phyloP scores from a whole-genome alignment of 2,888 invertebrate genomes.

The Dynastes hyllus region DNA sequence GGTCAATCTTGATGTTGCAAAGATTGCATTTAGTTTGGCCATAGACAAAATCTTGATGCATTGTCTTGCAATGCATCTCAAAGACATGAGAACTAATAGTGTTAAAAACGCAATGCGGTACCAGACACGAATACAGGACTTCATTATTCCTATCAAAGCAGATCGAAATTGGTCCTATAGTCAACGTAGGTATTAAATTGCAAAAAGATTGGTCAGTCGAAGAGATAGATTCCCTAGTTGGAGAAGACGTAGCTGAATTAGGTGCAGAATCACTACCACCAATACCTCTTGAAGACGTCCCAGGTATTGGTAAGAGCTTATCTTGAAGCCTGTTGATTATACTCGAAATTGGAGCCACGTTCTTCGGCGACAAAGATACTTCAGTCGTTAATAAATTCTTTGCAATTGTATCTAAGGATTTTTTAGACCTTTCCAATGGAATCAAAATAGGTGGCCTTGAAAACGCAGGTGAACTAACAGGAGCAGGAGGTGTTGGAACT shows the following conservation, averaged over 20 bases:
- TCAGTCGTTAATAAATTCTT: slow-evolving; percentile 18
- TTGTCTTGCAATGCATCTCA: slow-evolving; percentile 64
- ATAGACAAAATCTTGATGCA: slow-evolving; percentile 58
- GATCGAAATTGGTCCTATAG: slow-evolving; percentile 55
- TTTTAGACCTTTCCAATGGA: slow-evolving; percentile 35
- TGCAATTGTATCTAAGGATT: slow-evolving; percentile 28
- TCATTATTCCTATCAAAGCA: slow-evolving; percentile 45
- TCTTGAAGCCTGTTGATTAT: slow-evolving; percentile 56
- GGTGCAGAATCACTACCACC: slow-evolving; percentile 19
- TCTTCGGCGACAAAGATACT: slow-evolving; percentile 40
- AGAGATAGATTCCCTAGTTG: neutral
- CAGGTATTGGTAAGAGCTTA: slow-evolving; percentile 56
- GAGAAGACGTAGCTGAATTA: neutral
- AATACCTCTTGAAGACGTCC: slow-evolving; percentile 54
- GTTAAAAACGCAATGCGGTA: slow-evolving; percentile 64
- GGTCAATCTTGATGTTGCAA: slow-evolving; percentile 54
- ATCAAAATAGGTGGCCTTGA: slow-evolving; percentile 30
- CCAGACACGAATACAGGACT: slow-evolving; percentile 63
- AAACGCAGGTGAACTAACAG: neutral
- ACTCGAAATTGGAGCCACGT: slow-evolving; percentile 50
- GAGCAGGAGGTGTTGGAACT: neutral
- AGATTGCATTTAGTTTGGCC: slow-evolving; percentile 51
- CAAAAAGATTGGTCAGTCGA: neutral
- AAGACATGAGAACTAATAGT: slow-evolving; percentile 63
- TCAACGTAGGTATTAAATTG: neutral